These are phyloP conservation scores for Palythoa grandis DNA, from an alignment of 92 coral and sea anemone genomes.

Conservation along the genomic window DNA sequence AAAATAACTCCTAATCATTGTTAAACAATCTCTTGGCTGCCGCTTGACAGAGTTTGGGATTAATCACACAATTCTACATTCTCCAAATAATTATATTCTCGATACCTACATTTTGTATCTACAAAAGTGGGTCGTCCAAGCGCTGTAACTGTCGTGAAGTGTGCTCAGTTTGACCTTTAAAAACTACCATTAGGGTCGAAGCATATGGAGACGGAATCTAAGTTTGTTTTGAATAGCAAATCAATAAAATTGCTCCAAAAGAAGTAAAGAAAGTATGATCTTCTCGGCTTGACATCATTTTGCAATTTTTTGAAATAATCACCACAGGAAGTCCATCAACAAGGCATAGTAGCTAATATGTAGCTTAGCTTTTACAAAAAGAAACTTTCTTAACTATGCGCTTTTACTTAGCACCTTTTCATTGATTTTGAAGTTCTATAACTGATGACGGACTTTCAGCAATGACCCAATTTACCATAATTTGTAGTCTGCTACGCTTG, in stretches of 20 bases:
- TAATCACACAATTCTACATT: conserved; percentile 32
- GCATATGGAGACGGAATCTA: not conserved
- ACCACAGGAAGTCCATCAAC: too few relatives aligned
- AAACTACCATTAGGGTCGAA: conserved; percentile 15
- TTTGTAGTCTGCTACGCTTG: not conserved
- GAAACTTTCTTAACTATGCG: not conserved
- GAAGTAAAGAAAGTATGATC: not conserved
- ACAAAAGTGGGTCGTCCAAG: conserved; percentile 21
- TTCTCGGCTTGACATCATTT: not conserved
- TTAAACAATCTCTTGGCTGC: conserved; percentile 37
- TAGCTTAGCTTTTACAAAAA: too few relatives aligned
- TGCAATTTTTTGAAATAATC: not conserved
- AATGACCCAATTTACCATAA: too few relatives aligned
- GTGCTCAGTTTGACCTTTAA: not conserved
- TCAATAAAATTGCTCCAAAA: conserved; percentile 15
- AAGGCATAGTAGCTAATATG: too few relatives aligned
- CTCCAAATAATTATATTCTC: conserved; percentile 8
- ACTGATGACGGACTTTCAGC: too few relatives aligned
- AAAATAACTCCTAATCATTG: conserved; percentile 38
- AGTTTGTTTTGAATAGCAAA: conserved; percentile 6
- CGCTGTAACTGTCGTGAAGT: conserved; percentile 30
- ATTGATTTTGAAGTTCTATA: too few relatives aligned
- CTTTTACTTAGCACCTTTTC: not conserved
- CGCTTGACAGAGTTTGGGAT: conserved; percentile 25
- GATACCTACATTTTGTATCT: conserved; percentile 13